These are phyloP conservation scores for Neosalanx taihuensis DNA, from an alignment of 2,797 vertebrate species.

Conservation along the genomic window DNA sequence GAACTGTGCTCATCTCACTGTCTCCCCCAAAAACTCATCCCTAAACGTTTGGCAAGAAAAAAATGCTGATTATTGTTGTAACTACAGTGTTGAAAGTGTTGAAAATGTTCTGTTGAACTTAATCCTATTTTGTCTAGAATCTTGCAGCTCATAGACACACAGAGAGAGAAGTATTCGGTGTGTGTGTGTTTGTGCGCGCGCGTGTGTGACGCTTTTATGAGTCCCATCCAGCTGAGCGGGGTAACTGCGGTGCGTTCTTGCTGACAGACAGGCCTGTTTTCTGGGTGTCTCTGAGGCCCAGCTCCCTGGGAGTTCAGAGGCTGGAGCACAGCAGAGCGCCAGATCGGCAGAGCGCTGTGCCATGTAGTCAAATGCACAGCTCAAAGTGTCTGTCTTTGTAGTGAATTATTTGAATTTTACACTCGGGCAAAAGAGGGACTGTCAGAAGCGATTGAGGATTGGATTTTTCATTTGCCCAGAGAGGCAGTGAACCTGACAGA, in stretches of 20 bases:
- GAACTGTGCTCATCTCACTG: too few relatives aligned
- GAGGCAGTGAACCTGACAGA: conserved; percentile 14
- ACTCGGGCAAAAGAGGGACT: conserved; percentile 76
- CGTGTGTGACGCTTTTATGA: not conserved
- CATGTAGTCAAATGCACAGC: conserved; percentile 79
- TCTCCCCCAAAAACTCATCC: not conserved
- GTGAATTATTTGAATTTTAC: conserved; percentile 85
- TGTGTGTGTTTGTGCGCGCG: too few relatives aligned
- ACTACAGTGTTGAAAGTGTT: not conserved
- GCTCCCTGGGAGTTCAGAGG: not conserved
- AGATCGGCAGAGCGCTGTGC: not conserved
- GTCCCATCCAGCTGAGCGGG: not conserved
- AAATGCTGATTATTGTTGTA: not conserved
- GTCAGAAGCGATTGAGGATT: conserved; percentile 77
- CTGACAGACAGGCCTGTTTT: not conserved
- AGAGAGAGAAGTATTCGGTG: too few relatives aligned
- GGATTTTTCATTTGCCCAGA: conserved; percentile 32
- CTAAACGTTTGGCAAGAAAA: not conserved
- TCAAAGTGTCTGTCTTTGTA: conserved; percentile 79
- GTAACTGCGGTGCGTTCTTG: not conserved
- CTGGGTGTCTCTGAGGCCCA: not conserved
- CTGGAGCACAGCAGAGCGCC: not conserved
- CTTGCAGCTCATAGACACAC: not conserved
- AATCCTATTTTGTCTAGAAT: not conserved
- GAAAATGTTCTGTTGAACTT: not conserved